Conservation (phyloP, 2,113 vertebrate species). For the Hemibates koningsi region DNA sequence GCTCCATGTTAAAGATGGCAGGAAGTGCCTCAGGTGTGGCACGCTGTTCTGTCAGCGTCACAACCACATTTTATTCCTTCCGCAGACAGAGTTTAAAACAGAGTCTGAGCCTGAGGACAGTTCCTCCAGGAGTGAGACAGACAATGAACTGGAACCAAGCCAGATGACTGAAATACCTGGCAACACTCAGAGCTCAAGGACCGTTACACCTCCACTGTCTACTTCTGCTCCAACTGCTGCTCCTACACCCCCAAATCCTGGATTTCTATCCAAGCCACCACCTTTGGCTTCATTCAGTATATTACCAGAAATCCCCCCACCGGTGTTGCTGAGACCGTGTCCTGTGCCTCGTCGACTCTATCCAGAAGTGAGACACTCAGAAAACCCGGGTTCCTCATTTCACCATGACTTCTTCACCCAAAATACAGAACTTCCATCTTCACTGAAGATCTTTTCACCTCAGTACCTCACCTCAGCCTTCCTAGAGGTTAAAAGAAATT, state of each 20-base stretch:
- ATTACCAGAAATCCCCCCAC: neutral
- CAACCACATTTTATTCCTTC: slow-evolving; percentile 1
- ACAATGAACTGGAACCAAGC: neutral
- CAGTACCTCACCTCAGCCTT: slow-evolving; percentile 47
- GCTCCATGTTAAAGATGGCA: slow-evolving; percentile 57
- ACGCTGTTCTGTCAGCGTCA: slow-evolving; percentile 60
- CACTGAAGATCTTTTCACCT: slow-evolving; percentile 34
- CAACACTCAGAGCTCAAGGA: neutral
- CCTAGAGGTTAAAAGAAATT: slow-evolving; percentile 50
- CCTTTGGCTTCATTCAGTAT: neutral
- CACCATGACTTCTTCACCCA: neutral
- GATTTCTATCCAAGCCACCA: neutral
- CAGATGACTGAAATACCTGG: neutral
- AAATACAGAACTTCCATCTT: neutral
- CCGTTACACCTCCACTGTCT: neutral
- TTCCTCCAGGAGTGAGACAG: neutral
- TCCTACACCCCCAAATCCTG: neutral
- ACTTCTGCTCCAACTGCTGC: neutral
- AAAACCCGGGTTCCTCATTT: neutral
- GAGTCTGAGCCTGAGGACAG: neutral
- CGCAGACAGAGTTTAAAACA: neutral
- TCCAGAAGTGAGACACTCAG: neutral
- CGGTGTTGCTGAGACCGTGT: neutral
- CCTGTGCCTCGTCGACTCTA: neutral
- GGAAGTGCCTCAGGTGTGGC: slow-evolving; percentile 56